Evolutionary conservation across 2,888 invertebrate genomes (phyloP), one percentile per base, ranked within the genome.

Genomic region (Heliconius hortense): DNA sequence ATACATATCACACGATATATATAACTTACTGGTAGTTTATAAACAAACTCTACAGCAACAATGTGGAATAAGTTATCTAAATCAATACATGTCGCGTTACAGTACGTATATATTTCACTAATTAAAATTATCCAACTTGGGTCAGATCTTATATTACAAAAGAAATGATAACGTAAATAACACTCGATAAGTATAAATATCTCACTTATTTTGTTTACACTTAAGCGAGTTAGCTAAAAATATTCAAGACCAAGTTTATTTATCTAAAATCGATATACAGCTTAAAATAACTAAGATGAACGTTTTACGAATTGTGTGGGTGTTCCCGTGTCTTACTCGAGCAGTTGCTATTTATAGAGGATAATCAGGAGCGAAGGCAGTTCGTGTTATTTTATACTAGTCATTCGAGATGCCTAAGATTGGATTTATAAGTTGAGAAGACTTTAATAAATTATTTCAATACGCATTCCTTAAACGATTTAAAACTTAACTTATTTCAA

Each of bases 221-320:
- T 56, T 56, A 11, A 56, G 56, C 10, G 56, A 28, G 1, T 70
- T 60, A 60, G 7, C 60, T 64, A 67, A 35, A 35, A 56, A 75
- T 64, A 21, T 67, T 68, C 59, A 71, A 74, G 72, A 72, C 26
- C 67, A 72, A 67, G 60, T 66, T 48, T 26, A 15, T 72, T 73
- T 48, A 35, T 48, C 59, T 71, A 81, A 82, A 80, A 84, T 85
- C 81, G 79, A 82, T 82, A 82, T 78, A 64, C 79, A 82, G 70
- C 82, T 83, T 83, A 85, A 86, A 88, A 88, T 86, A 86, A 79
- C 81, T 76, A 79, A 82, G 77, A 79, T 77, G 76, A 39, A 43
- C 83, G 80, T 79, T 78, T 81, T 81, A 79, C 79, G 77, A 79
- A 84, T 86, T 82, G 85, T 85, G 90, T 89, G 84, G 91, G 91